phyloP scores from a whole-genome alignment of 2,797 vertebrate species.

The Urophycis tenuis region DNA sequence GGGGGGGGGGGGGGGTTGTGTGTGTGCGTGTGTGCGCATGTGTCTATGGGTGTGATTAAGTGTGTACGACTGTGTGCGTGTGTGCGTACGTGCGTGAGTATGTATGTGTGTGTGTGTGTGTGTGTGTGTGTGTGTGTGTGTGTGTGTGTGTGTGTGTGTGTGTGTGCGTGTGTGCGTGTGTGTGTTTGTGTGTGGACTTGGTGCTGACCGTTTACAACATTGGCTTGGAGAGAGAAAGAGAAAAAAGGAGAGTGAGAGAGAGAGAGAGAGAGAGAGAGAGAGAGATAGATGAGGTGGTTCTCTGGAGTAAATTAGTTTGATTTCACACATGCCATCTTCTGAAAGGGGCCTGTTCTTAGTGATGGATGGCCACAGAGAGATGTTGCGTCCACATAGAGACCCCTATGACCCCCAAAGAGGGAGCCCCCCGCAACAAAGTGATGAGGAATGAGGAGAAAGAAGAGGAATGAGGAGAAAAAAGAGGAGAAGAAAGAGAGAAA shows the following conservation, averaged over 20 bases:
- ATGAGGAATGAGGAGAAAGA: slow-evolving; percentile 37
- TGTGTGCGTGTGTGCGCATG: slow-evolving; percentile 32
- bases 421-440: slow-evolving; percentile 53
- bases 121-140: slow-evolving; percentile 33
- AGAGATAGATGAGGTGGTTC: slow-evolving; percentile 50
- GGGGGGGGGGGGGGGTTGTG: too few relatives aligned
- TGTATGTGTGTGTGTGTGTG: slow-evolving; percentile 30
- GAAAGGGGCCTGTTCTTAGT: slow-evolving; percentile 65
- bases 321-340: slow-evolving; percentile 74
- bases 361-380: slow-evolving; percentile 68
- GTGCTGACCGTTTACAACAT: slow-evolving; percentile 1
- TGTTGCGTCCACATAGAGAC: slow-evolving; percentile 52
- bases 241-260: neutral
- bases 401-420: slow-evolving; percentile 52
- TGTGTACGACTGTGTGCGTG: slow-evolving; percentile 35
- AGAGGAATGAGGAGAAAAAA: slow-evolving; percentile 27
- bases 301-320: slow-evolving; percentile 71
- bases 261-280: slow-evolving; percentile 1
- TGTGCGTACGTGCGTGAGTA: slow-evolving; percentile 34
- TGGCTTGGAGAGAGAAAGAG: slow-evolving; percentile 24
- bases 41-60: slow-evolving; percentile 29
- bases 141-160: slow-evolving; percentile 28
- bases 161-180: slow-evolving; percentile 33
- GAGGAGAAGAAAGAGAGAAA: slow-evolving; percentile 23
- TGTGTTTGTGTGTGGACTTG: slow-evolving; percentile 14